Percentiles rank a stretch among this genome's conserved stretches.
These are phyloP conservation scores for Muscina levida DNA, from an alignment of 2,888 invertebrate genomes.

Conservation along the genomic window DNA sequence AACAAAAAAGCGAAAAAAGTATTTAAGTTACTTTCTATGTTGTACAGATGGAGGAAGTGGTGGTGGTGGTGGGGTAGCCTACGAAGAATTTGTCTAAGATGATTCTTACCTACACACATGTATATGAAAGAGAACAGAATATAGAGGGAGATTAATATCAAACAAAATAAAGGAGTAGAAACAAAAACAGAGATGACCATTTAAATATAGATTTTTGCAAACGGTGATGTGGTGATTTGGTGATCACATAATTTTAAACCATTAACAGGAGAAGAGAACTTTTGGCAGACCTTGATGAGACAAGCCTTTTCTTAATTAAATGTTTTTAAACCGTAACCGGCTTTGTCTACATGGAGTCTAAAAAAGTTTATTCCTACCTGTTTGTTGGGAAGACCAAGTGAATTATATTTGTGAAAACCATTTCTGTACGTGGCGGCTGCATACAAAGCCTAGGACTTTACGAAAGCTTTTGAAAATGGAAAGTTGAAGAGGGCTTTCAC, in stretches of 20 bases:
- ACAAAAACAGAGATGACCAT: too few species aligned
- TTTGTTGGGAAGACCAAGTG: too few species aligned
- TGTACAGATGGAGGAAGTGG: slow-evolving; percentile 63
- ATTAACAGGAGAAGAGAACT: background rate
- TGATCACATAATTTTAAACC: too few species aligned
- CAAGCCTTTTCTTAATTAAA: slow-evolving; percentile 18
- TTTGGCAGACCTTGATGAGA: slow-evolving; percentile 21
- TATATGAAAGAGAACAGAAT: background rate
- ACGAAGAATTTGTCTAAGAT: slow-evolving; percentile 59
- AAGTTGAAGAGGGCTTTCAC: background rate
- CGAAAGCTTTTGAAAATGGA: background rate
- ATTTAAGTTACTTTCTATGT: slow-evolving; percentile 63
- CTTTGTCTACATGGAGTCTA: background rate
- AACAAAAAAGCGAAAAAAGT: slow-evolving; percentile 58
- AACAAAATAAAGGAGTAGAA: background rate
- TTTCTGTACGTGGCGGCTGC: too few species aligned
- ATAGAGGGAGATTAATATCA: background rate
- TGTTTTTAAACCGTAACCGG: background rate
- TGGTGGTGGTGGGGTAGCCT: slow-evolving; percentile 64
- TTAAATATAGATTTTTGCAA: too few species aligned
- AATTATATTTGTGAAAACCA: too few species aligned
- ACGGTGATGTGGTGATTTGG: too few species aligned
- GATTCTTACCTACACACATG: background rate
- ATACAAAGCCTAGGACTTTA: too few species aligned
- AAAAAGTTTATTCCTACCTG: background rate